Conservation (phyloP, 2,888 invertebrate genomes). For the Chrysolina americana region DNA sequence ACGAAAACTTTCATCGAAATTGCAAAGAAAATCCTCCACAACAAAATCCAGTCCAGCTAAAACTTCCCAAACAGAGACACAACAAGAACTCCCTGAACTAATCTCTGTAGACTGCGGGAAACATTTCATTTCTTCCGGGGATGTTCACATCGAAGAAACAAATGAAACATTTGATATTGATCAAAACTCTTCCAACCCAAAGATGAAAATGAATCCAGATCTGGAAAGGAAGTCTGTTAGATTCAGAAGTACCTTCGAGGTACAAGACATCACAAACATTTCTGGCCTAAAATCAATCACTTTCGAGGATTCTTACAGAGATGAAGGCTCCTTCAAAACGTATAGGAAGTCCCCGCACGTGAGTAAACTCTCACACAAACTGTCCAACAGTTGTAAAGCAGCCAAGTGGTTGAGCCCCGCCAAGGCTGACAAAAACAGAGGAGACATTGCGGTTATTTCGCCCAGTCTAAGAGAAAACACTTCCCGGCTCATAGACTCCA, state of each 20-base stretch:
- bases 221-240: conserved; percentile 28
- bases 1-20: background rate
- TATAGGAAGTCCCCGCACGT: conserved; percentile 20
- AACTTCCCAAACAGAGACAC: background rate
- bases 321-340: conserved; percentile 13
- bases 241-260: conserved; percentile 28
- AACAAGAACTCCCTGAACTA: background rate
- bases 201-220: background rate
- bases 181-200: background rate
- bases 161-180: background rate
- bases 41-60: background rate
- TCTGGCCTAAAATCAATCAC: background rate
- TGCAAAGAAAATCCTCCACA: background rate
- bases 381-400: background rate
- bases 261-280: conserved; percentile 14
- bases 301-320: conserved; percentile 9
- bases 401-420: background rate
- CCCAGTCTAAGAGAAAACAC: conserved; percentile 5
- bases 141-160: conserved; percentile 18
- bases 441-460: background rate
- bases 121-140: conserved; percentile 11
- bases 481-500: background rate
- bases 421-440: conserved; percentile 12
- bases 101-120: background rate
- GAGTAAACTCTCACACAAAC: background rate